phyloP scores from a whole-genome alignment of 2,113 vertebrate species.

The Plectropomus leopardus region DNA sequence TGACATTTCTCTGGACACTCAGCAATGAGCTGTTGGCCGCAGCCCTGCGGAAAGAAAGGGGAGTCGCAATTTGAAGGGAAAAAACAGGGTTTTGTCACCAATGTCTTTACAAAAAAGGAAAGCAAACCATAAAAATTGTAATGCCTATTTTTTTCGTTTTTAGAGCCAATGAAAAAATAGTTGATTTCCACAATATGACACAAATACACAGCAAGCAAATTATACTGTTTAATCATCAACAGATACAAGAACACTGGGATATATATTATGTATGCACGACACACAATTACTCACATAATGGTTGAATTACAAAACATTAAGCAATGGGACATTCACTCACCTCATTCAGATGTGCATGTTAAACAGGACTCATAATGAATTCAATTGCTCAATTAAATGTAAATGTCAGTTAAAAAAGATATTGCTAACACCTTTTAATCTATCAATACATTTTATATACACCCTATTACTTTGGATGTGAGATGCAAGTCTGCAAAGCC shows the following conservation, averaged over 20 bases:
- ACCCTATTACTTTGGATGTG: conserved; percentile 22
- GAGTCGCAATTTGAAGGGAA: conserved; percentile 43
- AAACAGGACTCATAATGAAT: conserved; percentile 35
- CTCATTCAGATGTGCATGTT: conserved; percentile 44
- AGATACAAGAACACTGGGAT: background rate
- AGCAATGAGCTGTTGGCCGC: conserved; percentile 68
- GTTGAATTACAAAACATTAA: conserved; percentile 28
- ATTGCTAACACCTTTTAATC: conserved; percentile 25
- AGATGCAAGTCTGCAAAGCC: conserved; percentile 4
- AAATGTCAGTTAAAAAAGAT: conserved; percentile 40
- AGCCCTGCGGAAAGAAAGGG: conserved; percentile 46
- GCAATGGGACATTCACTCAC: conserved; percentile 17
- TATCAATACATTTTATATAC: conserved; percentile 2
- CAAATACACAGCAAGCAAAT: background rate
- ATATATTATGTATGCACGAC: conserved; percentile 7
- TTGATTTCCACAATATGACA: conserved; percentile 30
- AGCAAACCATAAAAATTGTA: conserved; percentile 21
- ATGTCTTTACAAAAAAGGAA: conserved; percentile 39
- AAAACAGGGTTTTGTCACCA: conserved; percentile 43
- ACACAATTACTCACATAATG: conserved; percentile 10
- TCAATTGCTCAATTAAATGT: conserved; percentile 35
- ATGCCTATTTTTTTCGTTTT: conserved; percentile 24
- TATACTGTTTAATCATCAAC: conserved; percentile 1
- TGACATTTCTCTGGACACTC: conserved; percentile 83
- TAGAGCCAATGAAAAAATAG: background rate